Conservation (phyloP, 2,797 vertebrate species). For the Oryzias dopingdopingensis region DNA sequence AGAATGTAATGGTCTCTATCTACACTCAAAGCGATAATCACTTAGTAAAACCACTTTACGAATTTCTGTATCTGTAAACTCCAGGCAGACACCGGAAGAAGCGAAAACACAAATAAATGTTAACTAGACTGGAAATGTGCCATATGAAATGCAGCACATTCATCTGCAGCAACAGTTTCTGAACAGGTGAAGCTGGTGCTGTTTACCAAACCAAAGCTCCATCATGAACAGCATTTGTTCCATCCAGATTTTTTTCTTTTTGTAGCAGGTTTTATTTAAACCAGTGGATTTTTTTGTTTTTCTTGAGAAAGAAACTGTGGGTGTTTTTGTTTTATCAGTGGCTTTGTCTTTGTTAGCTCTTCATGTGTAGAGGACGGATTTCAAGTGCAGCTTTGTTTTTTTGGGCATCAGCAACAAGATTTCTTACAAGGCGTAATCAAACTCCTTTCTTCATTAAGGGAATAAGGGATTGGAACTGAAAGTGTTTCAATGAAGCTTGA, state of each 20-base stretch:
- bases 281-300: too few relatives aligned
- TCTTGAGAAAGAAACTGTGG: too few relatives aligned
- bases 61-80: not conserved
- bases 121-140: not conserved
- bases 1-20: not conserved
- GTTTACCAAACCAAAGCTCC: too few relatives aligned
- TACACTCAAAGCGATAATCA: not conserved
- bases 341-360: too few relatives aligned
- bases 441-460: conserved; percentile 15
- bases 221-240: too few relatives aligned
- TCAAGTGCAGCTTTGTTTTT: too few relatives aligned
- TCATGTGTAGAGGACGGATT: too few relatives aligned
- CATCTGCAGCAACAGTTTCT: not conserved
- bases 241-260: too few relatives aligned
- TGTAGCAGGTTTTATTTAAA: too few relatives aligned
- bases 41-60: not conserved
- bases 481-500: conserved; percentile 1
- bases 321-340: too few relatives aligned
- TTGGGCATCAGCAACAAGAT: not conserved
- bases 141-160: not conserved
- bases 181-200: not conserved
- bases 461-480: conserved; percentile 11
- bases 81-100: not conserved
- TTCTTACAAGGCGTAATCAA: conserved; percentile 7
- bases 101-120: not conserved